Conservation (phyloP, 2,113 vertebrate species). For the Nicator chloris region DNA sequence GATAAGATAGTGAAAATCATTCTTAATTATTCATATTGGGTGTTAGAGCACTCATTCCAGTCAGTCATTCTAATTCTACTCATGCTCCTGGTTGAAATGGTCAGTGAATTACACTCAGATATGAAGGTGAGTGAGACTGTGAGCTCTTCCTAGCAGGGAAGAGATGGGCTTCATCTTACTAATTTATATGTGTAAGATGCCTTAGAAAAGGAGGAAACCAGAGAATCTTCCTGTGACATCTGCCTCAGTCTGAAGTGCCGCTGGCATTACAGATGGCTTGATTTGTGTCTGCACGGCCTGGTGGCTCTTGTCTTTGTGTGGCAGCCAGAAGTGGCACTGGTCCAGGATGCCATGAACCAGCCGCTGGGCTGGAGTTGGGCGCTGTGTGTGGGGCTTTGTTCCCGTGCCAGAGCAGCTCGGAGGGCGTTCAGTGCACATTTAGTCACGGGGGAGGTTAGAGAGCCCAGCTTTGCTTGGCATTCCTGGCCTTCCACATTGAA, state of each 20-base stretch:
- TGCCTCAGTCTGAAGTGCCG: background rate
- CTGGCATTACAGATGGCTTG: background rate
- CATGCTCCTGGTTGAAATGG: background rate
- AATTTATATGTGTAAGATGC: background rate
- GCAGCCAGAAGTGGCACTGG: background rate
- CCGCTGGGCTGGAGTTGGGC: background rate
- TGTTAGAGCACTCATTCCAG: background rate
- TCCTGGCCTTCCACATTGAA: background rate
- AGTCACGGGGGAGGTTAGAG: background rate
- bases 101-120: accelerated
- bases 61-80: background rate
- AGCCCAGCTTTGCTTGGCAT: background rate
- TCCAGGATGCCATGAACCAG: background rate
- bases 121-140: too few species aligned
- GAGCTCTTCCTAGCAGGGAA: background rate
- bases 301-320: background rate
- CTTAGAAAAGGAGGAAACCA: background rate
- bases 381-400: background rate
- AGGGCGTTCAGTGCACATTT: background rate
- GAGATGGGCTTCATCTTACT: background rate
- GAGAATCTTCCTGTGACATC: background rate
- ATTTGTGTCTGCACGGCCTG: background rate
- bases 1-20: background rate
- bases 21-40: accelerated
- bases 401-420: background rate